Base-by-base conservation (phyloP, 30 jellyfish, hydroid and myxozoan species). In the Chrysaora quinquecirrha region DNA sequence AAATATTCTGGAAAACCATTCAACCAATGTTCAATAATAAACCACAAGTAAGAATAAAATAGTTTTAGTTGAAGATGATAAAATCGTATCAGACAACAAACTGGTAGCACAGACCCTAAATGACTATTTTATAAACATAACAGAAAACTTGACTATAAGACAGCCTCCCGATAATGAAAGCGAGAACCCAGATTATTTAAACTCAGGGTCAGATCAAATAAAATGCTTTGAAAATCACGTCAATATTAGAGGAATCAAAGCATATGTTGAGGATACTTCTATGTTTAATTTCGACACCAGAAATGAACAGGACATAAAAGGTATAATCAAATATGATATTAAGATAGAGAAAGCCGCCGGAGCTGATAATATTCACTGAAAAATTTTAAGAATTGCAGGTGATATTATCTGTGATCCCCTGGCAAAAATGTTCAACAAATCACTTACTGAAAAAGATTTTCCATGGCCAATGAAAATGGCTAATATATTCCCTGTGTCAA, bases 1-100 rank as follows among this genome's bases (percentile, higher is more conserved):
- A 67, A 67, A 31, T 6, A n/a, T 67, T 67, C 28, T 67, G 79
- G 79, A 0, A 67, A 67, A 67, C 66, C 79, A 67, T 67, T 6
- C 21, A 29, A 31, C 79, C 79, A 20, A 14, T 29, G 21, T 20
- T 67, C 23, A 67, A 67, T 11, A 16, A 43, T 6, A 43, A 43
- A 43, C 12, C 16, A 43, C 9, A 43, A 16, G 12, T 6, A 43
- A 43, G 16, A 43, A 16, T 43, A 43, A 43, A 43, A 43, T 43
- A 43, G 28, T 67, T 18, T 31, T 67, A 67, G 27, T 67, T 19
- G 23, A 25, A n/a, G 68, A 67, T 25, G 35, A 67, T 11, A 21
- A 31, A 7, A n/a, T 29, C 9, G 0, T 67, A 0, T 20, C 79
- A 12, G 68, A 0, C 22, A 35, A 29, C 25, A 67, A 67, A 67